A percentile compares a stretch with the other conserved stretches of the same genome.
phyloP scores from a whole-genome alignment of 2,888 invertebrate species.

The Andrena camellia region DNA sequence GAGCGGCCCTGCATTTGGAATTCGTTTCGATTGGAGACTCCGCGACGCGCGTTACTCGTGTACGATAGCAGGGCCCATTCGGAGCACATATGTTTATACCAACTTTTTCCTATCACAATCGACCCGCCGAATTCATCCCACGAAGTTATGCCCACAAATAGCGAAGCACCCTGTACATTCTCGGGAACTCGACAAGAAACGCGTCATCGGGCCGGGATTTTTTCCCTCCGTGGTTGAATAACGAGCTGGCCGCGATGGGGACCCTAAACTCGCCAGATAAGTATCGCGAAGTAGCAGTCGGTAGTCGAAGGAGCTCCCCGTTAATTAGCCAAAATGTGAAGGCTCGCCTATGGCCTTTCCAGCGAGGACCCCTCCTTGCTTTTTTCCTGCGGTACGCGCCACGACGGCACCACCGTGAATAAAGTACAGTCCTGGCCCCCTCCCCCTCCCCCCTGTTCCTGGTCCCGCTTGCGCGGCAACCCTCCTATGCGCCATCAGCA shows the following conservation, averaged over 20 bases:
- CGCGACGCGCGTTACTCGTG: slow-evolving; percentile 9
- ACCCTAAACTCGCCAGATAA: slow-evolving; percentile 77
- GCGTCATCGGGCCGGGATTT: slow-evolving; percentile 52
- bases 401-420: slow-evolving; percentile 69
- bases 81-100: too few species aligned
- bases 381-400: slow-evolving; percentile 58
- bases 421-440: slow-evolving; percentile 57
- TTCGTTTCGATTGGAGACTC: not conserved
- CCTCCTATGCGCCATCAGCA: slow-evolving; percentile 45
- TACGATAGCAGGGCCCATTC: slow-evolving; percentile 34
- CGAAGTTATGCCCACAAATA: not conserved
- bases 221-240: slow-evolving; percentile 73
- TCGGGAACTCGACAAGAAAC: slow-evolving; percentile 16
- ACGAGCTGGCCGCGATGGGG: slow-evolving; percentile 68
- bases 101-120: not conserved
- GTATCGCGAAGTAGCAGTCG: slow-evolving; percentile 74
- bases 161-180: not conserved
- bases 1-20: not conserved
- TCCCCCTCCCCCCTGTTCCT: not conserved
- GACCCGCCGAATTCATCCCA: not conserved
- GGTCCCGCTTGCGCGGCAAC: slow-evolving; percentile 35
- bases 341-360: slow-evolving; percentile 45
- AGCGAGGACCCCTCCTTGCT: slow-evolving; percentile 27
- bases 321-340: slow-evolving; percentile 82
- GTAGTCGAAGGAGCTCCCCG: slow-evolving; percentile 78